These are phyloP conservation scores for Scaptomyza cyrtandrae DNA, from an alignment of 2,888 invertebrate species.

Conservation along the genomic window DNA sequence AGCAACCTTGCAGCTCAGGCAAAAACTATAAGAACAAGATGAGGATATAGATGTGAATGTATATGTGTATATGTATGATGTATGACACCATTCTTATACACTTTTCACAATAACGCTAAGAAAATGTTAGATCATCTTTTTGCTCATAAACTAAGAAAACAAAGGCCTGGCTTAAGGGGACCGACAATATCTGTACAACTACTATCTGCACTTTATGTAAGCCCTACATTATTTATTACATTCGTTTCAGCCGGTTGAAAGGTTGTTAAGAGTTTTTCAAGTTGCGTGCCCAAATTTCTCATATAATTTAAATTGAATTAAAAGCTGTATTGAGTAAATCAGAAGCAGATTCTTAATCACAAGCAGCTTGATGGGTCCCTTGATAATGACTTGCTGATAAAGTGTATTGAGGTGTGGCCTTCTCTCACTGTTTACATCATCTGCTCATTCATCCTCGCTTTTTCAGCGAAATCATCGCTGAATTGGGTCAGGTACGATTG, in stretches of 20 bases:
- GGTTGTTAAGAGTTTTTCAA: background rate
- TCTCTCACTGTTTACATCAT: constrained; percentile 33
- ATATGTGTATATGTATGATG: background rate
- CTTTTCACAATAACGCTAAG: constrained; percentile 11
- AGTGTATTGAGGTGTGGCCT: constrained; percentile 13
- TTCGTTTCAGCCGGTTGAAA: constrained; percentile 1
- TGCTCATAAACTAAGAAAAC: background rate
- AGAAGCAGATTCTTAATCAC: background rate
- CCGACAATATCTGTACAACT: no score
- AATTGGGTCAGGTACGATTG: constrained; percentile 65
- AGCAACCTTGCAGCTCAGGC: constrained; percentile 41
- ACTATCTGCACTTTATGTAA: background rate
- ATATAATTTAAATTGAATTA: constrained; percentile 14
- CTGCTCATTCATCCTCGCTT: constrained; percentile 32
- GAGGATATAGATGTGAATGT: constrained; percentile 6
- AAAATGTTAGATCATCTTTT: background rate
- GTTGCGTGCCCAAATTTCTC: background rate
- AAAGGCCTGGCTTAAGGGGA: background rate
- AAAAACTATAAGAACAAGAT: constrained; percentile 19
- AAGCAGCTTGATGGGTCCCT: constrained; percentile 4
- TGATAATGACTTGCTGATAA: constrained; percentile 20
- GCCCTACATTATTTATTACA: background rate
- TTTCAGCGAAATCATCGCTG: constrained; percentile 37
- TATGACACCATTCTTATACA: constrained; percentile 28
- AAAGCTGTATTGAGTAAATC: background rate